Percentiles rank a stretch among this genome's conserved stretches.
These are phyloP conservation scores for Centropus bengalensis DNA, from an alignment of 2,113 vertebrate genomes.

Conservation along the genomic window DNA sequence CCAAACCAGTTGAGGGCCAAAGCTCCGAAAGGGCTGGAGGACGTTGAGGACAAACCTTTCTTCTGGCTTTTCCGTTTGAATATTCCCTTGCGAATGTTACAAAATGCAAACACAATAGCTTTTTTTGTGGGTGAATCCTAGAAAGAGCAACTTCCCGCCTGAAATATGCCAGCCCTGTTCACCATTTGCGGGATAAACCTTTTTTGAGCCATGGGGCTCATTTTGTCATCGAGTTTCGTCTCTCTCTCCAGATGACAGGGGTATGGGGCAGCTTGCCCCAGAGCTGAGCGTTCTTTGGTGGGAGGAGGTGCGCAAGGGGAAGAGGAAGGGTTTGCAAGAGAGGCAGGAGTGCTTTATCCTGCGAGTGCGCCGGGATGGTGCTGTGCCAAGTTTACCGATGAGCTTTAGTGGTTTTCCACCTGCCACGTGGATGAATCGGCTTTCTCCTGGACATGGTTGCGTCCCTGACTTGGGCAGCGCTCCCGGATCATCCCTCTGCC, in stretches of 20 bases:
- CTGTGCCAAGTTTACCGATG: fast-evolving
- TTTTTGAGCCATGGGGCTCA: fast-evolving
- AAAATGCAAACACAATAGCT: neutral
- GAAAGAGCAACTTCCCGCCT: neutral
- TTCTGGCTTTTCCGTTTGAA: neutral
- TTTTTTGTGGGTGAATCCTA: neutral
- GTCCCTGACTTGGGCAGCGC: neutral
- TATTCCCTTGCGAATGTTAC: neutral
- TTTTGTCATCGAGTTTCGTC: neutral
- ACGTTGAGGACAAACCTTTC: neutral
- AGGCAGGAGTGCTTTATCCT: neutral
- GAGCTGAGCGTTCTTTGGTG: neutral
- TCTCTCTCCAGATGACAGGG: neutral
- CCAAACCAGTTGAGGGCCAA: neutral
- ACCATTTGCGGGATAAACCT: neutral
- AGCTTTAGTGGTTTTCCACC: neutral
- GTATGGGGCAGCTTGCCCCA: neutral
- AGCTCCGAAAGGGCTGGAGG: neutral
- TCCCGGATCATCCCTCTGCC: neutral
- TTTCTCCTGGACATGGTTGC: neutral
- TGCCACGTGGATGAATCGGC: neutral
- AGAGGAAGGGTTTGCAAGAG: neutral
- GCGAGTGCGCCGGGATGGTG: neutral
- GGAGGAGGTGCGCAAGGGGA: fast-evolving
- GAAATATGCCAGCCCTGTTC: neutral